Evolutionary conservation across 2,888 invertebrate species (phyloP).

Genomic region (Acrocyrtus sp.): DNA sequence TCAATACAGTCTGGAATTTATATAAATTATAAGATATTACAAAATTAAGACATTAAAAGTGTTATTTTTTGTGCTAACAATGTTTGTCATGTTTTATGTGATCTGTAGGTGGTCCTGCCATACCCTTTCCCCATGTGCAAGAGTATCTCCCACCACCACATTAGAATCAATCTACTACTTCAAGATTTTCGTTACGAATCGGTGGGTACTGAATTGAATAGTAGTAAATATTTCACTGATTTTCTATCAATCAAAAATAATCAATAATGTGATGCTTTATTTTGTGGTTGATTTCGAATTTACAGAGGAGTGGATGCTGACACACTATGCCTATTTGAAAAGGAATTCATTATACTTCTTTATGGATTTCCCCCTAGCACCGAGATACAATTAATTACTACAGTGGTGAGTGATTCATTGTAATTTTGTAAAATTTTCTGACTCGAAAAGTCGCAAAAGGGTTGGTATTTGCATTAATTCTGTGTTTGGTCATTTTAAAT

Average conservation of each 20-base stretch:
- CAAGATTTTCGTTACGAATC: constrained; percentile 43
- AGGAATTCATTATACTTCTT: constrained; percentile 49
- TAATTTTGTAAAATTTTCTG: background rate
- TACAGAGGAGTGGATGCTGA: constrained; percentile 48
- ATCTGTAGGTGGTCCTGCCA: constrained; percentile 20
- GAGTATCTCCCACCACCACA: constrained; percentile 41
- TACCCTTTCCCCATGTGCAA: constrained; percentile 55
- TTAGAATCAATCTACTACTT: constrained; percentile 51
- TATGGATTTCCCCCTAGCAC: constrained; percentile 57
- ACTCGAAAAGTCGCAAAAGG: too few relatives aligned
- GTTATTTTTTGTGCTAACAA: background rate
- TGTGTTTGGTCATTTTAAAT: too few relatives aligned
- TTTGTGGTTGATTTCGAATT: too few relatives aligned
- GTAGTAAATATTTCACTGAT: background rate
- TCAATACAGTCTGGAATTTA: constrained; percentile 17
- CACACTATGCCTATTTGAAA: constrained; percentile 52
- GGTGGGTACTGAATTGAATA: too few relatives aligned
- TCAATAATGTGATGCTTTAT: too few relatives aligned
- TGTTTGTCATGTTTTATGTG: background rate
- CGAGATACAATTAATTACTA: constrained; percentile 52
- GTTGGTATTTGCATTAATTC: too few relatives aligned
- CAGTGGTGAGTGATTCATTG: constrained; percentile 24
- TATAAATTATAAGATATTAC: background rate
- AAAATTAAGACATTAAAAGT: too few relatives aligned
- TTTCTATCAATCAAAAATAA: background rate